Base-by-base conservation (phyloP, 2,113 vertebrate genomes). In the Scortum barcoo region DNA sequence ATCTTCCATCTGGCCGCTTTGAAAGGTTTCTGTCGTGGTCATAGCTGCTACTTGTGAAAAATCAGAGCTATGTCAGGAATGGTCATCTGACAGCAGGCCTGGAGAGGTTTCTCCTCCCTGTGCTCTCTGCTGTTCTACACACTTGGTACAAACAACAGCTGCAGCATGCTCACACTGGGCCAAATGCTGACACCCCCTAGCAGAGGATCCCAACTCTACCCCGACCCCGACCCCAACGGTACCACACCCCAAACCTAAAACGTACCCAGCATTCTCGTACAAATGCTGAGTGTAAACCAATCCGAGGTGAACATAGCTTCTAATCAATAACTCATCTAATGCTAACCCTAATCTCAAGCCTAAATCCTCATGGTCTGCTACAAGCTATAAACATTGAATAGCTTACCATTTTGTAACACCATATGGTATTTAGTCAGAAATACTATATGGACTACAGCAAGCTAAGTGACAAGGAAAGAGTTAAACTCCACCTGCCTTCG, bases 141-240 rank as follows among this genome's bases (percentile, higher is more conserved):
- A 86, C 86, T 89, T 76, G 91, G 86, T 92, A 92, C 93, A 96
- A 95, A 95, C 94, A 95, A 94, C 94, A 96, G 94, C 94, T 95
- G 94, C 91, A 90, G 80, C 88, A 79, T 80, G 66, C 79, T 87
- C 61, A 36, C 73, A 60, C 76, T 48, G 56, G 86, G 93, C 90
- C 93, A 90, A 90, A 80, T 63, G 50, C 84, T 91, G 76, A 93
- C 81, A 44, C 83, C 88, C 89, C 77, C 78, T 83, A 89, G 86
- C 89, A 88, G 75, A 74, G 20, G 67, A 81, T 67, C 71, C 44
- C 57, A 48, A 68, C 76, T 62, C 74, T 77, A 50, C 50, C 76
- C 54, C 10, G n/a, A 86, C 70, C 65, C 24, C n/a, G n/a, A n/a
- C n/a, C n/a, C n/a, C n/a, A n/a, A n/a, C n/a, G 11, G 76, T 73